Percentiles rank a stretch among this genome's conserved stretches.
These are phyloP conservation scores for Volucella inanis DNA, from an alignment of 2,888 invertebrate species.

Conservation along the genomic window DNA sequence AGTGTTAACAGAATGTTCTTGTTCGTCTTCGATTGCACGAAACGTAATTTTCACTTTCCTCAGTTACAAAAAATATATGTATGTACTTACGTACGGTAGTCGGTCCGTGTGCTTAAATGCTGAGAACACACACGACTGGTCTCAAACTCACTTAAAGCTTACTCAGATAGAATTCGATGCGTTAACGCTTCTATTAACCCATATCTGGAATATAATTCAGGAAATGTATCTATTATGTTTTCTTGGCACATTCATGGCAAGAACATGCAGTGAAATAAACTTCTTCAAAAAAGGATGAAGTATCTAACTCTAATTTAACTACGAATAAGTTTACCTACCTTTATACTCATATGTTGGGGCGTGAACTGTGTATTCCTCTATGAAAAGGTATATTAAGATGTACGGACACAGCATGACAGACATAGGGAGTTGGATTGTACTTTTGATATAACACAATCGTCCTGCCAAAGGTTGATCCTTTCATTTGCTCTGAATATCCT, in stretches of 20 bases:
- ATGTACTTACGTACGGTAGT: neutral
- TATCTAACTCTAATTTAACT: slow-evolving; percentile 56
- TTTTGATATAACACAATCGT: slow-evolving; percentile 64
- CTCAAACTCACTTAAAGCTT: neutral
- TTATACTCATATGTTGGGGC: slow-evolving; percentile 9
- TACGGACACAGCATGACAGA: slow-evolving; percentile 15
- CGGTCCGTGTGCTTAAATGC: too few relatives aligned
- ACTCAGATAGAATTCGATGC: slow-evolving; percentile 53
- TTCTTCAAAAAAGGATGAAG: slow-evolving; percentile 36
- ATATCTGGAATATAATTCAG: slow-evolving; percentile 55
- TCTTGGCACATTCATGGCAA: slow-evolving; percentile 47
- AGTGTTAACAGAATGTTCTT: slow-evolving; percentile 6
- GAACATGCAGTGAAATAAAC: slow-evolving; percentile 58
- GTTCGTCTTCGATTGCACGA: slow-evolving; percentile 36
- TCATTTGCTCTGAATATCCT: slow-evolving; percentile 57
- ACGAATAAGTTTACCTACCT: slow-evolving; percentile 2
- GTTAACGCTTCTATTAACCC: slow-evolving; percentile 66
- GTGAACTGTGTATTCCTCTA: neutral
- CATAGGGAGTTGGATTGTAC: slow-evolving; percentile 28
- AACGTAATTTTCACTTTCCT: slow-evolving; percentile 43
- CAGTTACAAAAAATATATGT: slow-evolving; percentile 36
- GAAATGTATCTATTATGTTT: slow-evolving; percentile 52
- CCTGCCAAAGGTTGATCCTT: slow-evolving; percentile 69
- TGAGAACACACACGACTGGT: slow-evolving; percentile 18
- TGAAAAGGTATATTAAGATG: neutral